phyloP scores from a whole-genome alignment of 2,888 invertebrate genomes.

The Cephus rjabovi region DNA sequence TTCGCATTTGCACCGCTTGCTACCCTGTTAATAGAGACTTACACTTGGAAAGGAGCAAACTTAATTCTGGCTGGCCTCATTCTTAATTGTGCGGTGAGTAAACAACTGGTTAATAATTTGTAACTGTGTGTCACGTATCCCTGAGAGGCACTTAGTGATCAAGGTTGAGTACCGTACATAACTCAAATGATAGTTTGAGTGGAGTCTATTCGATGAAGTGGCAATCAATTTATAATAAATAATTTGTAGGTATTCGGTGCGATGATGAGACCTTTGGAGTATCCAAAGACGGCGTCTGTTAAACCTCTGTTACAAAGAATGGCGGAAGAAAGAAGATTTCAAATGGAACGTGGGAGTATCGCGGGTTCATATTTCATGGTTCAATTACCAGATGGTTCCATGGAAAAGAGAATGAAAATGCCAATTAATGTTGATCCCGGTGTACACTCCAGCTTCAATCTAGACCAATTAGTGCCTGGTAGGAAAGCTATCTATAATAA shows the following conservation, averaged over 20 bases:
- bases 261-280: slow-evolving; percentile 83
- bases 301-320: slow-evolving; percentile 90
- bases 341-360: slow-evolving; percentile 91
- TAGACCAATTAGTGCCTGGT: slow-evolving; percentile 83
- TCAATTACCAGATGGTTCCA: slow-evolving; percentile 89
- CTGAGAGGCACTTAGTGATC: background rate
- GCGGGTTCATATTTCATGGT: slow-evolving; percentile 89
- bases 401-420: slow-evolving; percentile 90
- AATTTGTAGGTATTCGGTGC: slow-evolving; percentile 76
- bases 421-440: slow-evolving; percentile 94
- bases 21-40: slow-evolving; percentile 79
- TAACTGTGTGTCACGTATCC: background rate
- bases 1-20: slow-evolving; percentile 96
- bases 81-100: slow-evolving; percentile 85
- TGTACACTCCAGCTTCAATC: slow-evolving; percentile 90
- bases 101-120: background rate
- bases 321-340: slow-evolving; percentile 92
- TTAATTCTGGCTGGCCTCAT: slow-evolving; percentile 93
- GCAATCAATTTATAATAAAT: background rate
- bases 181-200: background rate
- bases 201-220: background rate
- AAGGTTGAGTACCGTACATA: background rate
- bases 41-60: slow-evolving; percentile 91
- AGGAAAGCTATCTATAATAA: slow-evolving; percentile 32
- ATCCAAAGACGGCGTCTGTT: slow-evolving; percentile 78